phyloP scores from a whole-genome alignment of 2,797 vertebrate species.

The Pristis pectinata region DNA sequence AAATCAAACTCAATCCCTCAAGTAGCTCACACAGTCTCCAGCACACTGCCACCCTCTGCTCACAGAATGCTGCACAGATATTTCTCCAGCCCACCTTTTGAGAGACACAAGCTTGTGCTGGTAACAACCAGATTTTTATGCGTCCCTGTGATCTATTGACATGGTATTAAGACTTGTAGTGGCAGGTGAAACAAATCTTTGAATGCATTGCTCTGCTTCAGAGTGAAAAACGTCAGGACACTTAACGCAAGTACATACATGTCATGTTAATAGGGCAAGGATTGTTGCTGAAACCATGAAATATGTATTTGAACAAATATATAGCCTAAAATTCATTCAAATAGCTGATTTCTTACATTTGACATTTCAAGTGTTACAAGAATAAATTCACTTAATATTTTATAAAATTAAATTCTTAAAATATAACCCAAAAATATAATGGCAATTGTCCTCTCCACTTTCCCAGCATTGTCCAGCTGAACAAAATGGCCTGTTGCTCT shows the following conservation, averaged over 20 bases:
- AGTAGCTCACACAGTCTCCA: neutral
- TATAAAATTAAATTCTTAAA: neutral
- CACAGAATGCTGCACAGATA: neutral
- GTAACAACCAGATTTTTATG: neutral
- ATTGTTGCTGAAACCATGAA: neutral
- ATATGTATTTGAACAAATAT: neutral
- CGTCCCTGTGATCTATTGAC: neutral
- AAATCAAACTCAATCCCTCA: neutral
- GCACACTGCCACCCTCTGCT: neutral
- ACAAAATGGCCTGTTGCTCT: no score
- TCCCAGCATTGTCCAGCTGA: neutral
- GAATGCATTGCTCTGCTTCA: neutral
- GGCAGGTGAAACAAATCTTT: neutral
- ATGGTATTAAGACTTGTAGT: neutral
- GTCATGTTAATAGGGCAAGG: neutral
- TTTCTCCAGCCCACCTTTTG: neutral
- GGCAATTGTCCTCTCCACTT: neutral
- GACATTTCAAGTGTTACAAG: neutral
- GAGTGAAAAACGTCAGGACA: neutral
- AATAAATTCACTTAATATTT: neutral
- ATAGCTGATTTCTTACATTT: neutral
- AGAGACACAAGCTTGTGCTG: neutral
- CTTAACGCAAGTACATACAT: neutral
- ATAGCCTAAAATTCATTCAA: neutral
- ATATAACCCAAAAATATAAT: neutral